A percentile compares a stretch with the other conserved stretches of the same genome.
phyloP scores from a whole-genome alignment of 53 echinoderm and acorn worm genomes.

The Echinometra lucunter region DNA sequence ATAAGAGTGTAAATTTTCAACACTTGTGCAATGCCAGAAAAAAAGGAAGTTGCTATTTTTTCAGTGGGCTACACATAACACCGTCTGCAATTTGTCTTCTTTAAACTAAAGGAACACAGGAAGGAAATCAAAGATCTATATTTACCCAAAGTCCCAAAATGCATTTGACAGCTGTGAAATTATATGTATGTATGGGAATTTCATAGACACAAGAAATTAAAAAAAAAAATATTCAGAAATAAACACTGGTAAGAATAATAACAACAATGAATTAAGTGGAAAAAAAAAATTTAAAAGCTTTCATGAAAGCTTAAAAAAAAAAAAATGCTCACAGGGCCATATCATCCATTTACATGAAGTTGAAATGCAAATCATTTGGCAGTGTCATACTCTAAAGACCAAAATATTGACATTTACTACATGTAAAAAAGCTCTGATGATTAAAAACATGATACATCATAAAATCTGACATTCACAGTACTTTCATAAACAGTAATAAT shows the following conservation, averaged over 20 bases:
- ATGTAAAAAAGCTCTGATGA: constrained; percentile 33
- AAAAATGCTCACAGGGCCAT: neutral
- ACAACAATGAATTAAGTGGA: neutral
- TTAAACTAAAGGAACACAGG: too few species aligned
- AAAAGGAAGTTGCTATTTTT: too few species aligned
- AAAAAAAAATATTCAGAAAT: neutral
- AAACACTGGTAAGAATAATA: neutral
- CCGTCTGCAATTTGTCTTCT: too few species aligned
- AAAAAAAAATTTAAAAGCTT: neutral
- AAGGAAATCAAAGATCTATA: too few species aligned
- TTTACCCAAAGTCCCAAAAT: too few species aligned
- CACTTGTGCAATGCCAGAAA: too few species aligned
- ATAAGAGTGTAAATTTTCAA: too few species aligned
- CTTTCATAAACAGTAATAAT: constrained; percentile 54
- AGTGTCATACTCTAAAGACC: constrained; percentile 39
- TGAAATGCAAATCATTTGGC: constrained; percentile 24
- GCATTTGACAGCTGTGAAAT: too few species aligned
- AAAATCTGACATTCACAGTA: constrained; percentile 40
- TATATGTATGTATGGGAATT: too few species aligned
- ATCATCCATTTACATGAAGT: neutral
- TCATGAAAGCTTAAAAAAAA: neutral
- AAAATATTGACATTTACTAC: constrained; percentile 39
- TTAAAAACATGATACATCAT: constrained; percentile 39
- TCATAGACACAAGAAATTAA: too few species aligned
- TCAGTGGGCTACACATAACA: too few species aligned